phyloP scores from a whole-genome alignment of 1,140 invertebrate species.

The Thalassaphorura encarpata region DNA sequence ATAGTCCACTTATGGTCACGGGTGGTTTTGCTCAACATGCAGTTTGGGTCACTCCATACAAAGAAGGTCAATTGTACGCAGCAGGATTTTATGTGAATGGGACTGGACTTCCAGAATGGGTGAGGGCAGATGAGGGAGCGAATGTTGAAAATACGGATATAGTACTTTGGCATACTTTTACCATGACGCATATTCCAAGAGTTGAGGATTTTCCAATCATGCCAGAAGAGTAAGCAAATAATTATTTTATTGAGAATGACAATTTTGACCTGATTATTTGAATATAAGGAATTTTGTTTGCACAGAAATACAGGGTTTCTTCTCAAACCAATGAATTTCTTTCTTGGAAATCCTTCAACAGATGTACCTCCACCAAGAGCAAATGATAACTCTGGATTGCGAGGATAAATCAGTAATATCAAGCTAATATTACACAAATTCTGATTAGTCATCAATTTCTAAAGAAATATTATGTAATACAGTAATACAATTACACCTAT shows the following conservation, averaged over 20 bases:
- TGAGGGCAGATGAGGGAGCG: background rate
- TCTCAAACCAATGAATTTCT: slow-evolving; percentile 15
- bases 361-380: slow-evolving; percentile 12
- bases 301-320: slow-evolving; percentile 5
- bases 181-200: slow-evolving; percentile 14
- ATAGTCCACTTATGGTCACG: background rate
- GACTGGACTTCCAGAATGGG: slow-evolving; percentile 9
- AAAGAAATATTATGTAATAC: too few relatives aligned
- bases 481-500: too few relatives aligned
- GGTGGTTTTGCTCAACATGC: slow-evolving; percentile 11
- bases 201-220: slow-evolving; percentile 23
- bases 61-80: slow-evolving; percentile 14
- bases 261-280: background rate
- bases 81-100: slow-evolving; percentile 7
- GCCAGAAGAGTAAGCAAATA: slow-evolving; percentile 18
- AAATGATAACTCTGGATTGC: too few relatives aligned
- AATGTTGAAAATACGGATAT: slow-evolving; percentile 15
- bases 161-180: slow-evolving; percentile 18
- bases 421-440: too few relatives aligned
- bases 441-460: too few relatives aligned
- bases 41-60: slow-evolving; percentile 13
- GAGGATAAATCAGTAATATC: too few relatives aligned
- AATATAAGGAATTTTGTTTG: background rate
- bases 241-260: background rate
- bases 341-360: slow-evolving; percentile 2